These are phyloP conservation scores for Labeo rohita DNA, from an alignment of 2,113 vertebrate genomes.

Conservation along the genomic window DNA sequence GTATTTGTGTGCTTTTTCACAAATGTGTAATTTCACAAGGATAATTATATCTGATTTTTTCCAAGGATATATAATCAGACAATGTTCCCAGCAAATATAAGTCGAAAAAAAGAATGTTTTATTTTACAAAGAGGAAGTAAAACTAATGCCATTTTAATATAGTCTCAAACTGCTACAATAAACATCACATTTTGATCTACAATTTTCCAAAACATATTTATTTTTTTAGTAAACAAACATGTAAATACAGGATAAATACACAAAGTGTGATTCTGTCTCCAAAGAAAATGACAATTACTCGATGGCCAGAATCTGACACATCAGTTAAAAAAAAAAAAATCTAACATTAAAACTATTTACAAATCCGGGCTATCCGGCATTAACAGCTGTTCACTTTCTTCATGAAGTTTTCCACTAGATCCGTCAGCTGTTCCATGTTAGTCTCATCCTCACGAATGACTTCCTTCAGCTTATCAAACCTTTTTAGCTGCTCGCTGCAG, in stretches of 20 bases:
- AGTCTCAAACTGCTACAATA: not conserved
- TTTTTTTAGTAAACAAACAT: slow-evolving; percentile 18
- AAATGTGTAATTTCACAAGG: not conserved
- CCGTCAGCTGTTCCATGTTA: slow-evolving; percentile 61
- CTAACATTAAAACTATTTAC: slow-evolving; percentile 47
- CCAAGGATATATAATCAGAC: too few species aligned
- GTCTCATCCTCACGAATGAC: slow-evolving; percentile 67
- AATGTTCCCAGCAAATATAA: not conserved
- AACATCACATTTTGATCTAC: not conserved
- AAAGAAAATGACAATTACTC: not conserved
- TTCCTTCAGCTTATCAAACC: slow-evolving; percentile 66
- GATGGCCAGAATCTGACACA: not conserved
- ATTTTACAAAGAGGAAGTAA: too few species aligned
- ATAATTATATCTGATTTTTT: not conserved
- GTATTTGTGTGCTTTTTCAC: not conserved
- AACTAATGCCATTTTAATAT: too few species aligned
- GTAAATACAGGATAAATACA: slow-evolving; percentile 33
- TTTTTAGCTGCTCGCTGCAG: slow-evolving; percentile 65
- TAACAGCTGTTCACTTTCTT: slow-evolving; percentile 54
- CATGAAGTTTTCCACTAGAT: slow-evolving; percentile 63
- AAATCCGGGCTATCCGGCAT: not conserved
- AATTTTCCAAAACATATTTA: not conserved
- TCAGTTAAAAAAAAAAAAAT: not conserved
- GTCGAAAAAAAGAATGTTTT: too few species aligned
- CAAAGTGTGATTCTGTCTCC: not conserved